These are phyloP conservation scores for Atherinosoma microstoma DNA, from an alignment of 2,797 vertebrate species.

Conservation along the genomic window DNA sequence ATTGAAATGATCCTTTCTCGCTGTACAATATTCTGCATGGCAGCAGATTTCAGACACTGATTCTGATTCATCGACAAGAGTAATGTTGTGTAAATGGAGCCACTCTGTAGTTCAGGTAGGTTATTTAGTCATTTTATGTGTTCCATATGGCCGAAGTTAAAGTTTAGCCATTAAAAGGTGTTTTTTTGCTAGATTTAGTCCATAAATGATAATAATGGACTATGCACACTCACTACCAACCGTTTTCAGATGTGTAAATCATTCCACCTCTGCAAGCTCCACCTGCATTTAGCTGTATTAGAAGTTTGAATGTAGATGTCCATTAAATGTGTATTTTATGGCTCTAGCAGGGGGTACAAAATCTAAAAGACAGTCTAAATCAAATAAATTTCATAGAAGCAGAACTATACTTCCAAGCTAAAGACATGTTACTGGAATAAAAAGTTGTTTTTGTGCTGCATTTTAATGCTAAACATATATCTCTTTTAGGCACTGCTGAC, in stretches of 20 bases:
- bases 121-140: neutral
- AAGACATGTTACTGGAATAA: conserved; percentile 5
- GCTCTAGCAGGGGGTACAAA: neutral
- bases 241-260: conserved; percentile 2
- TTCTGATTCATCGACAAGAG: conserved; percentile 3
- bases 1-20: neutral
- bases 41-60: neutral
- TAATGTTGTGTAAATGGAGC: neutral
- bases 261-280: neutral
- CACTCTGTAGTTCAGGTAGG: neutral
- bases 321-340: neutral
- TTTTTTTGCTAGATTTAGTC: neutral
- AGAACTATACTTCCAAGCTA: neutral
- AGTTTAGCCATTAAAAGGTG: neutral
- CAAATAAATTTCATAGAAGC: conserved; percentile 6
- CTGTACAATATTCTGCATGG: neutral
- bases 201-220: neutral
- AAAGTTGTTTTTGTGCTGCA: neutral
- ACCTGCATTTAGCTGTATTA: conserved; percentile 11
- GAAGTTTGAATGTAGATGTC: conserved; percentile 8
- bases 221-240: neutral
- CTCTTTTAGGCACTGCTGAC: neutral
- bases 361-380: conserved; percentile 1
- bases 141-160: neutral
- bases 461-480: conserved; percentile 10